Conservation (phyloP, 2,113 vertebrate species). For the Psilopsiagon aymara region DNA sequence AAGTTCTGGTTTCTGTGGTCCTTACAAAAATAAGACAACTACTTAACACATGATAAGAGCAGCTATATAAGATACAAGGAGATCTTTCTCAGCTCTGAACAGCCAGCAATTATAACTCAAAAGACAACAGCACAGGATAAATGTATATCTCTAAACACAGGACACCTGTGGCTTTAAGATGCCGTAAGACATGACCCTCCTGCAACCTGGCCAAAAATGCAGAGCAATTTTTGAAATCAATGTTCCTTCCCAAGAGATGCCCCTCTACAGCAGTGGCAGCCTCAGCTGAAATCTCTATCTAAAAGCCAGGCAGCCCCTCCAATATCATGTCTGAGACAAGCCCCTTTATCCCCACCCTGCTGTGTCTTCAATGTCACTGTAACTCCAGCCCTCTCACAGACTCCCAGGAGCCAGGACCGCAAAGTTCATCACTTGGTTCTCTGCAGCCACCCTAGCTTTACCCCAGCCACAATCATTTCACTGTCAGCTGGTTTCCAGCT, state of each 20-base stretch:
- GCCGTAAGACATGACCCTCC: not conserved
- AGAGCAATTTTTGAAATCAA: not conserved
- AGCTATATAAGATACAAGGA: not conserved
- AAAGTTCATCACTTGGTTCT: not conserved
- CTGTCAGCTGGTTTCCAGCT: not conserved
- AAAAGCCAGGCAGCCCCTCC: not conserved
- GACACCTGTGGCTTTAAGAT: not conserved
- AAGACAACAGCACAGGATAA: not conserved
- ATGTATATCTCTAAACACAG: not conserved
- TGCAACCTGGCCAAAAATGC: not conserved
- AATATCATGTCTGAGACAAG: not conserved
- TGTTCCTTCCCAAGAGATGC: not conserved
- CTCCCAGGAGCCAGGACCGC: rapidly evolving
- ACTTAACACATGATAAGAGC: not conserved
- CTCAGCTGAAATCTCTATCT: not conserved
- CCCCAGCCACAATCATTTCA: not conserved
- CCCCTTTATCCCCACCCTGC: rapidly evolving
- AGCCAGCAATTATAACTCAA: not conserved
- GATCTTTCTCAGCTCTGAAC: not conserved
- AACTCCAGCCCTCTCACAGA: rapidly evolving
- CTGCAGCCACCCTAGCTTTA: not conserved
- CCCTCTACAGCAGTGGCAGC: not conserved
- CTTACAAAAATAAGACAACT: not conserved
- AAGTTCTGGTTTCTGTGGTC: not conserved
- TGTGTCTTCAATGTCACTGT: rapidly evolving